These are phyloP conservation scores for Drosophila melanosoma DNA, from an alignment of 2,888 invertebrate genomes.

Conservation along the genomic window DNA sequence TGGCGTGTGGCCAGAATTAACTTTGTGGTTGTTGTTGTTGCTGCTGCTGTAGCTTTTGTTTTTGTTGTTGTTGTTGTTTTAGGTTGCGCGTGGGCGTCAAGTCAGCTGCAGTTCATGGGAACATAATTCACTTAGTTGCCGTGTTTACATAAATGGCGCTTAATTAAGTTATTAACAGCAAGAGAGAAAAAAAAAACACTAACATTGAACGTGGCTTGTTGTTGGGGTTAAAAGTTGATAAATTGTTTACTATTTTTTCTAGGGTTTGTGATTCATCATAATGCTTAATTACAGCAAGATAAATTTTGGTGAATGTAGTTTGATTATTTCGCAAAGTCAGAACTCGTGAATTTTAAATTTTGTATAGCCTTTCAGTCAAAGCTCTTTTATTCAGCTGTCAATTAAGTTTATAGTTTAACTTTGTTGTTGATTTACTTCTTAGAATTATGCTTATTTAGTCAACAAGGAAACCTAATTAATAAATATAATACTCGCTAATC, in stretches of 20 bases:
- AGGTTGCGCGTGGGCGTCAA: slow-evolving; percentile 67
- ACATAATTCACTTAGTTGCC: slow-evolving; percentile 39
- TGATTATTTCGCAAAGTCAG: not conserved
- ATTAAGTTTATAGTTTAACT: not conserved
- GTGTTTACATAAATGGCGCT: slow-evolving; percentile 62
- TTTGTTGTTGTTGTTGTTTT: slow-evolving; percentile 18
- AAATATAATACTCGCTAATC: not conserved
- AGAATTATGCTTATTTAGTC: not conserved
- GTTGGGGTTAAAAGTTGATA: slow-evolving; percentile 18
- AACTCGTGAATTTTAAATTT: not conserved
- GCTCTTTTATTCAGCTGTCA: not conserved
- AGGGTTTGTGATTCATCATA: not conserved
- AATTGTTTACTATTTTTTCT: not conserved
- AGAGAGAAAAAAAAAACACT: slow-evolving; percentile 15
- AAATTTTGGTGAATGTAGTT: not conserved
- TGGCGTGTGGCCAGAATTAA: slow-evolving; percentile 65
- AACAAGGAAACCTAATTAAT: not conserved
- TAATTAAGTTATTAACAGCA: slow-evolving; percentile 74
- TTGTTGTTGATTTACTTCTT: not conserved
- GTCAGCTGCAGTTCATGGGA: slow-evolving; percentile 67
- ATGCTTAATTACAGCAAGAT: not conserved
- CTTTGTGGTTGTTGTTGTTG: slow-evolving; percentile 15
- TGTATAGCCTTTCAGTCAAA: not conserved
- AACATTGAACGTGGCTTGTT: slow-evolving; percentile 24
- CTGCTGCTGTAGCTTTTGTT: slow-evolving; percentile 7